These are phyloP conservation scores for Aleiodes testaceus DNA, from an alignment of 2,888 invertebrate genomes.

Conservation along the genomic window DNA sequence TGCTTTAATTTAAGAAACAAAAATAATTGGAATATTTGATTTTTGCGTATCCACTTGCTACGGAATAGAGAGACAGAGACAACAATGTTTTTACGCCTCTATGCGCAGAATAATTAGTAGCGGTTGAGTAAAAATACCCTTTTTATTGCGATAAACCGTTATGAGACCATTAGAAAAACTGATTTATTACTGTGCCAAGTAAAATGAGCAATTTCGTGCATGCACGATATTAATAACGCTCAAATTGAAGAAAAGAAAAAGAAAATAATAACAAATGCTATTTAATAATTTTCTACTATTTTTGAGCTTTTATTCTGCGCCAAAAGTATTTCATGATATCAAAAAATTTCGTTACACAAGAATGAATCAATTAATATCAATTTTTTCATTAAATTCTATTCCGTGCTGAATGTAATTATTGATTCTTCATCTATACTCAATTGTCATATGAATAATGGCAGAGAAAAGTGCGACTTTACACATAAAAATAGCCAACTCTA, in stretches of 20 bases:
- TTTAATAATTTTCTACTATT: constrained; percentile 3
- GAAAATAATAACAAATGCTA: background rate
- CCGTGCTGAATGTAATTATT: background rate
- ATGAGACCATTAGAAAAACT: too few species aligned
- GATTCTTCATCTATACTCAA: constrained; percentile 9
- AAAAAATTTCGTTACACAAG: too few species aligned
- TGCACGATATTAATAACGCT: constrained; percentile 1
- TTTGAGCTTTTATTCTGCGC: background rate
- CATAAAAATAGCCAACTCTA: constrained; percentile 19
- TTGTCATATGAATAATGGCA: background rate
- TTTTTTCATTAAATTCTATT: background rate
- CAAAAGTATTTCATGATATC: background rate
- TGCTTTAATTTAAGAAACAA: background rate
- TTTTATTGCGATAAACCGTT: background rate
- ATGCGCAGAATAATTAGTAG: background rate
- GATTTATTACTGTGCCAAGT: constrained; percentile 14
- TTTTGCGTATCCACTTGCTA: background rate
- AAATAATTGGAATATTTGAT: constrained; percentile 15
- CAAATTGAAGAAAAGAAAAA: background rate
- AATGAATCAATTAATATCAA: background rate
- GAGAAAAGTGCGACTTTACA: constrained; percentile 14
- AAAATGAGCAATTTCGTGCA: constrained; percentile 13
- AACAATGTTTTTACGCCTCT: background rate
- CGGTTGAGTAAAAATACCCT: background rate
- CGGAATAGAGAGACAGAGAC: background rate